Conservation (phyloP, 2,888 invertebrate species). For the Isoperla grammatica region DNA sequence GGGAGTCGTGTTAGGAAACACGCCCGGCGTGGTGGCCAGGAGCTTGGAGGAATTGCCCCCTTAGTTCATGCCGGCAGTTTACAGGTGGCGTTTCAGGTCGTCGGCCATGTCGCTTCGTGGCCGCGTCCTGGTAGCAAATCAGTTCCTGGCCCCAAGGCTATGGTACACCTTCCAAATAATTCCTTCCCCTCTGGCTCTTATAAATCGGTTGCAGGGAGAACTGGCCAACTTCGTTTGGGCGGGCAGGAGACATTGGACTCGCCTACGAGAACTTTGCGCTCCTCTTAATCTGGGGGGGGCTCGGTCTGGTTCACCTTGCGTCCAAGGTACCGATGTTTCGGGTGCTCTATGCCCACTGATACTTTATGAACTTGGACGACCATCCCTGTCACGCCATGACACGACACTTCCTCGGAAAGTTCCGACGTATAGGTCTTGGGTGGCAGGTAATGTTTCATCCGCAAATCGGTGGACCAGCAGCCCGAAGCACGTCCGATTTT, state of each 20-base stretch:
- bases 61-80: neutral
- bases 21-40: neutral
- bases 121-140: slow-evolving; percentile 11
- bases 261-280: neutral
- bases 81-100: neutral
- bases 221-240: slow-evolving; percentile 13
- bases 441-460: slow-evolving; percentile 1
- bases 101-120: slow-evolving; percentile 16
- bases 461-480: neutral
- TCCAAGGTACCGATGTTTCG: slow-evolving; percentile 6
- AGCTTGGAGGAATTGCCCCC: neutral
- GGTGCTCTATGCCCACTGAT: slow-evolving; percentile 2
- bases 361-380: neutral
- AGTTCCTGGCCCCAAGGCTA: slow-evolving; percentile 14
- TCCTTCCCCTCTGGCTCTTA: neutral
- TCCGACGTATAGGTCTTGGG: neutral
- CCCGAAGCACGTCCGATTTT: neutral
- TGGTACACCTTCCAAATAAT: slow-evolving; percentile 14
- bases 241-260: slow-evolving; percentile 3
- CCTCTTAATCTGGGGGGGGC: slow-evolving; percentile 17
- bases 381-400: neutral
- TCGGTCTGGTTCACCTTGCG: slow-evolving; percentile 9
- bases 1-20: slow-evolving; percentile 1
- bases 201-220: neutral
- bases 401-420: neutral